Evolutionary conservation across 2,113 vertebrate species (phyloP).

Genomic region (Pelmatolapia mariae): DNA sequence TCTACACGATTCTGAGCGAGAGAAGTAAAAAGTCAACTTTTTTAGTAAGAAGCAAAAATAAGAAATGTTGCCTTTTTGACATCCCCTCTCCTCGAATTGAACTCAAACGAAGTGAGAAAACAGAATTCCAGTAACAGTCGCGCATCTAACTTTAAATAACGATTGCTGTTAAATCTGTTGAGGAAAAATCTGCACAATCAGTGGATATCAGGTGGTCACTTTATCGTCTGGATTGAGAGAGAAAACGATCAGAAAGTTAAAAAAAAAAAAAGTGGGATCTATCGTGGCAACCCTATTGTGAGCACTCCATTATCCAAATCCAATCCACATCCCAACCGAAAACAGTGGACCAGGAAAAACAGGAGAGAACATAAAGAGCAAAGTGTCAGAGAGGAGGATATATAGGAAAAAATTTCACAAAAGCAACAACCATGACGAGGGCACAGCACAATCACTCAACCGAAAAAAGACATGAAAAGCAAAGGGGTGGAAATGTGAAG

Average conservation of each 20-base stretch:
- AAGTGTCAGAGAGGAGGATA: conserved; percentile 70
- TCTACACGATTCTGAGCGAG: background rate
- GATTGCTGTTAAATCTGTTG: background rate
- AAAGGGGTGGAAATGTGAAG: conserved; percentile 54
- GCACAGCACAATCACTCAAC: conserved; percentile 85
- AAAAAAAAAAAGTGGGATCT: conserved; percentile 54
- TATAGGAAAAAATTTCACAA: background rate
- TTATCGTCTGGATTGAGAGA: background rate
- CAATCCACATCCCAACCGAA: conserved; percentile 86
- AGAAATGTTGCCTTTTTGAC: background rate
- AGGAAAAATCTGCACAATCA: background rate
- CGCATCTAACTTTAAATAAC: background rate
- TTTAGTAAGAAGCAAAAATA: background rate
- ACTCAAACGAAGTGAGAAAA: background rate
- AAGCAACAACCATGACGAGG: conserved; percentile 54
- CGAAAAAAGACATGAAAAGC: conserved; percentile 70
- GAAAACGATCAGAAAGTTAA: background rate
- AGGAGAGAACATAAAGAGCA: conserved; percentile 57
- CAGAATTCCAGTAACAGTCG: background rate
- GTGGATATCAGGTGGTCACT: background rate
- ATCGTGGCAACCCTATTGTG: conserved; percentile 98
- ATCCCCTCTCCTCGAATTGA: background rate
- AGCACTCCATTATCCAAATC: conserved; percentile 92
- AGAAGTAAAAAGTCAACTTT: background rate
- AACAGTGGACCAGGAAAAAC: conserved; percentile 56